Base-by-base conservation (phyloP, 2,888 invertebrate genomes). In the Epiperipatus broadwayi region DNA sequence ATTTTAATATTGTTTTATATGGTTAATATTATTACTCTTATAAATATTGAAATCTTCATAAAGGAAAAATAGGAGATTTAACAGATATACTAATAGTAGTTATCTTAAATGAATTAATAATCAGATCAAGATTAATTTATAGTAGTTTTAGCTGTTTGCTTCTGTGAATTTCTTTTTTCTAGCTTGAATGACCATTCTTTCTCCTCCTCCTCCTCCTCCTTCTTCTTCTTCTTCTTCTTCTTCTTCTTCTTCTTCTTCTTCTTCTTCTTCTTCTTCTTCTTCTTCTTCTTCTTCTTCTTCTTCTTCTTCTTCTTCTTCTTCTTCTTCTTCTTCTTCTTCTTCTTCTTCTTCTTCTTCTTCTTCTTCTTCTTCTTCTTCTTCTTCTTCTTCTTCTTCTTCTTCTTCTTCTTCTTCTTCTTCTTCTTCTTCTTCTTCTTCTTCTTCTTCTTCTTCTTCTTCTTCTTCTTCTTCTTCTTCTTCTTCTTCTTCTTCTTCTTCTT, bases 161-260 rank as follows among this genome's bases (percentile, higher is more conserved):
- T n/a, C n/a, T n/a, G n/a, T n/a, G n/a, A n/a, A n/a, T n/a, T n/a
- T n/a, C n/a, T n/a, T n/a, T n/a, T n/a, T n/a, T n/a, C n/a, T n/a
- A n/a, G n/a, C n/a, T n/a, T n/a, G n/a, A n/a, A n/a, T n/a, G 8
- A 8, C 25, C n/a, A 8, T n/a, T 25, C n/a, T n/a, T 25, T 25
- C 25, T 25, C n/a, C 25, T 25, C n/a, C 25, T 25, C n/a, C 25
- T 25, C n/a, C 25, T 25, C n/a, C 25, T 25, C n/a, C 25, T 25
- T 25, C 25, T 25, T 25, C 25, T 25, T 25, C 25, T 25, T 25
- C 25, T 25, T 25, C 25, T 25, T 25, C 25, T 25, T 25, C 25
- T 25, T 25, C 25, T 25, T 25, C 25, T 25, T 25, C 25, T 25
- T 25, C 25, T 25, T 25, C 25, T 25, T 25, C 25, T 25, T 25